Evolutionary conservation across 1,140 invertebrate species (phyloP).

Genomic region (Physella acuta): DNA sequence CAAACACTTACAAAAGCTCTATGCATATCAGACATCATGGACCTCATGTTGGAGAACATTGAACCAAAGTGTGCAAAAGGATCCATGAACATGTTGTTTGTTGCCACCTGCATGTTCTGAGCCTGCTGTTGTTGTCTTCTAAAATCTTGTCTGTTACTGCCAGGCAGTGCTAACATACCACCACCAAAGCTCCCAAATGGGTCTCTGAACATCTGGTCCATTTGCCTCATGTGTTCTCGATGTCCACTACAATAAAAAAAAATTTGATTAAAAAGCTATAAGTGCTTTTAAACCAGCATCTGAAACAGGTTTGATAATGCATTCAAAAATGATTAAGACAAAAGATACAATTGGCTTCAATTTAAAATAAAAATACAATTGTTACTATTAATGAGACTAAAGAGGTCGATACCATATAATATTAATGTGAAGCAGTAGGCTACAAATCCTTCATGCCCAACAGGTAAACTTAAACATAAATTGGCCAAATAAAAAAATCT

Average conservation of each 20-base stretch:
- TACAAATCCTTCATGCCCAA: too few species aligned
- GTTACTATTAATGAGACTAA: too few species aligned
- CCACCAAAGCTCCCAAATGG: constrained; percentile 24
- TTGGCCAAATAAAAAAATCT: too few species aligned
- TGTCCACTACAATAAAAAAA: constrained; percentile 22
- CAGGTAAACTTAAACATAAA: too few species aligned
- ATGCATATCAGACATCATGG: constrained; percentile 41
- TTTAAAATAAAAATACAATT: too few species aligned
- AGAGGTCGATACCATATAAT: too few species aligned
- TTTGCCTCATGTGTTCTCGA: constrained; percentile 26
- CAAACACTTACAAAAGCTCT: constrained; percentile 33
- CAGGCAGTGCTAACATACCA: background rate
- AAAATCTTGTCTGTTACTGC: background rate
- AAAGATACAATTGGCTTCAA: too few species aligned
- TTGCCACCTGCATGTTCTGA: constrained; percentile 21
- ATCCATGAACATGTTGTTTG: constrained; percentile 21
- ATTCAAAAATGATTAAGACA: too few species aligned
- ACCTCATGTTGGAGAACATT: constrained; percentile 39
- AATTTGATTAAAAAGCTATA: too few species aligned
- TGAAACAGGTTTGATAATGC: too few species aligned
- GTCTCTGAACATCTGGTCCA: constrained; percentile 26
- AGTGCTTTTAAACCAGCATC: too few species aligned
- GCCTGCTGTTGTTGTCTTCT: constrained; percentile 16
- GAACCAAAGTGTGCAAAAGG: constrained; percentile 26
- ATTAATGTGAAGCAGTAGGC: too few species aligned